Evolutionary conservation across 2,113 vertebrate species (phyloP).

Genomic region (Pterocles orientalis): DNA sequence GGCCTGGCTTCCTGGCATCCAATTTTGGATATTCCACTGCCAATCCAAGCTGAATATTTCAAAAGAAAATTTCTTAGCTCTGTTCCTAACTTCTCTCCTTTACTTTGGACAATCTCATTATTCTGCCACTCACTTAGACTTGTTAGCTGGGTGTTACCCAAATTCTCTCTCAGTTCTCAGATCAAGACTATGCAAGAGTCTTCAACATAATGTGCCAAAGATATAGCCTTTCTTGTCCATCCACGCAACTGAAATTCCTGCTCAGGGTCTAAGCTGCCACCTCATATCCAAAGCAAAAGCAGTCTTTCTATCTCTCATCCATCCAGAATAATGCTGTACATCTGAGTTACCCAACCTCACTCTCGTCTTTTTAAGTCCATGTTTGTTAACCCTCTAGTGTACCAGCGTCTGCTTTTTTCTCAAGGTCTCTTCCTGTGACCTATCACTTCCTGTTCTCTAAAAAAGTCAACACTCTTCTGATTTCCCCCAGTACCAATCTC

Average conservation of each 20-base stretch:
- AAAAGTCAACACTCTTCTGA: not conserved
- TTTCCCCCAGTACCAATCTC: not conserved
- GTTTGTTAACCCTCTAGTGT: not conserved
- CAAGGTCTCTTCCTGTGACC: not conserved
- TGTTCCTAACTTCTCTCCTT: not conserved
- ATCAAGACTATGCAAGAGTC: not conserved
- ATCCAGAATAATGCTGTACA: not conserved
- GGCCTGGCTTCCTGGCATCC: not conserved
- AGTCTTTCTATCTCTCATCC: not conserved
- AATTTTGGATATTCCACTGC: not conserved
- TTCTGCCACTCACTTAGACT: not conserved
- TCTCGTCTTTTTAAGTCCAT: not conserved
- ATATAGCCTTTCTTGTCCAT: not conserved
- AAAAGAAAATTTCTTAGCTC: not conserved
- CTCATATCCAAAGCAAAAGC: not conserved
- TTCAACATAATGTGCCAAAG: not conserved
- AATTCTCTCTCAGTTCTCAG: not conserved
- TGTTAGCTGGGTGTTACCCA: not conserved
- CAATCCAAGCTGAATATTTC: not conserved
- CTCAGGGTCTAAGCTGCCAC: not conserved
- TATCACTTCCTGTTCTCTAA: not conserved
- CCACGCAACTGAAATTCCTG: not conserved
- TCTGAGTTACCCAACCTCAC: not conserved
- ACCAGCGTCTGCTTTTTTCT: not conserved
- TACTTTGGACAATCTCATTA: not conserved